These are phyloP conservation scores for Micronisus gabar DNA, from an alignment of 2,113 vertebrate genomes.

Conservation along the genomic window DNA sequence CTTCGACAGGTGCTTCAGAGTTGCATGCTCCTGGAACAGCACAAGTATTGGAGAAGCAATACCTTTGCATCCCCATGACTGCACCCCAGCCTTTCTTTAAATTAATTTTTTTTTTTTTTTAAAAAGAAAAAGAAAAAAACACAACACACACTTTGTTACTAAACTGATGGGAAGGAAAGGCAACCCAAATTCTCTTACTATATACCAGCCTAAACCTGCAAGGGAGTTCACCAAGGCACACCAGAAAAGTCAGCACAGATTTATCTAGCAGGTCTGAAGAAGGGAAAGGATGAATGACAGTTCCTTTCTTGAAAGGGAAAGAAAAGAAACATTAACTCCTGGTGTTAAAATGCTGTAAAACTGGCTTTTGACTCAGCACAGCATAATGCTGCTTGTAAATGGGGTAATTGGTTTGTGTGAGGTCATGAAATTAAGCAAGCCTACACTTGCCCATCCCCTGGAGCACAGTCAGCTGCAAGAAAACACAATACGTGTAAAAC, in stretches of 20 bases:
- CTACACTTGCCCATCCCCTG: conserved; percentile 1
- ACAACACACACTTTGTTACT: neutral
- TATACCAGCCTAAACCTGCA: conserved; percentile 48
- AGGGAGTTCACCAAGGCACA: neutral
- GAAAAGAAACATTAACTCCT: conserved; percentile 55
- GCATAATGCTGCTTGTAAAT: conserved; percentile 45
- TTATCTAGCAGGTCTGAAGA: conserved; percentile 9
- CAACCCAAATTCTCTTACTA: neutral
- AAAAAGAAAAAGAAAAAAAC: accelerated
- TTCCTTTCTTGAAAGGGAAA: conserved; percentile 18
- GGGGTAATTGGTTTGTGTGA: conserved; percentile 48
- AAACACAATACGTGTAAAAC: neutral
- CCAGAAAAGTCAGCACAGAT: neutral
- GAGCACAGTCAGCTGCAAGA: conserved; percentile 33
- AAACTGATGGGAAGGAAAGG: conserved; percentile 2
- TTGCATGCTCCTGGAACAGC: neutral
- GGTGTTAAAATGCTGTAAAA: conserved; percentile 64
- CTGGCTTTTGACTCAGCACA: conserved; percentile 55
- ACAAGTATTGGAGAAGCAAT: neutral
- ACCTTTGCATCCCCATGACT: neutral
- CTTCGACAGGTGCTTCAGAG: neutral
- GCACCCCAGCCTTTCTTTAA: neutral
- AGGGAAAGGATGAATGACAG: conserved; percentile 22
- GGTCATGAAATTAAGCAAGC: conserved; percentile 40
- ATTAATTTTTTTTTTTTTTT: neutral